These are phyloP conservation scores for Axinella damicornis DNA, from an alignment of 37 sponge, comb jelly and placozoan species.

Conservation along the genomic window DNA sequence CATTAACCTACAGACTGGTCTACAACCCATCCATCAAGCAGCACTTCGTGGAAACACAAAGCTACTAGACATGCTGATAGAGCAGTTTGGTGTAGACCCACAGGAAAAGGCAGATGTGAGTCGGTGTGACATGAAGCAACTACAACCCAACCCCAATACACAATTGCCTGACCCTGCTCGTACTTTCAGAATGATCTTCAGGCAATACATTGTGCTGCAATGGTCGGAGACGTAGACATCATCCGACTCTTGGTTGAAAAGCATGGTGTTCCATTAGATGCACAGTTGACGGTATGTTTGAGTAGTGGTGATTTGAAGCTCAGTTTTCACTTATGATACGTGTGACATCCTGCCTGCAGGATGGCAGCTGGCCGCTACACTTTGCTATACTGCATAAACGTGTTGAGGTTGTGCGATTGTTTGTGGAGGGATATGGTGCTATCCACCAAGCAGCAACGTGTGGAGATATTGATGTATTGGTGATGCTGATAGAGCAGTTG, in stretches of 20 bases:
- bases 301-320: too few relatives aligned
- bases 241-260: conserved; percentile 8
- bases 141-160: neutral
- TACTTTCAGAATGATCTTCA: neutral
- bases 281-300: neutral
- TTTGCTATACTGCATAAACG: too few relatives aligned
- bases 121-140: neutral
- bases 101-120: conserved; percentile 30
- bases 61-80: conserved; percentile 2
- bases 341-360: too few relatives aligned
- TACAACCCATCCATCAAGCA: conserved; percentile 34
- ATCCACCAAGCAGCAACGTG: too few relatives aligned
- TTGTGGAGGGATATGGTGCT: too few relatives aligned
- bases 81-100: conserved; percentile 34
- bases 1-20: neutral
- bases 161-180: neutral
- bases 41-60: conserved; percentile 1
- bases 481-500: conserved; percentile 6
- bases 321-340: neutral
- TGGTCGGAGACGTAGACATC: neutral
- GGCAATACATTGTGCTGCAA: conserved; percentile 21
- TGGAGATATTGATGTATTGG: conserved; percentile 8
- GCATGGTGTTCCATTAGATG: conserved; percentile 2
- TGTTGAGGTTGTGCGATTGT: too few relatives aligned
- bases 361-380: too few relatives aligned